Percentiles rank a stretch among this genome's conserved stretches.
Conservation (phyloP, 2,113 vertebrate genomes). For the Etheostoma spectabile region DNA sequence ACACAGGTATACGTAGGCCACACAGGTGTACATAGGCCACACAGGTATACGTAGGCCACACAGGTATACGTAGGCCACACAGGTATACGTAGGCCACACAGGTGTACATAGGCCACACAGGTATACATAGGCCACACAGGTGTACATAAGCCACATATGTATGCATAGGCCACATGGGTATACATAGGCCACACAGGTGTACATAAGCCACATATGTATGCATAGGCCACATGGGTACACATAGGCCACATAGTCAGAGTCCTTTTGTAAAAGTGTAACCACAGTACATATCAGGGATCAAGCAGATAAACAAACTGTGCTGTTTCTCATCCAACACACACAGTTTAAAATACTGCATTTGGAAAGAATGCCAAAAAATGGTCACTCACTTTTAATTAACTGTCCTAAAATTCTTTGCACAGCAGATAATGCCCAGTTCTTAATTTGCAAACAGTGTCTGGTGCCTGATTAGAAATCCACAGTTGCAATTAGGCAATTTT, state of each 20-base stretch:
- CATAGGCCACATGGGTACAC: no score
- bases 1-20: no score
- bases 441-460: constrained; percentile 62
- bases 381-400: constrained; percentile 72
- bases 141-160: no score
- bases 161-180: no score
- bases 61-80: no score
- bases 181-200: no score
- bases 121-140: no score
- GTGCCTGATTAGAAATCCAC: constrained; percentile 65
- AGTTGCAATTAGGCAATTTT: constrained; percentile 50
- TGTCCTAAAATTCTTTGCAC: constrained; percentile 61
- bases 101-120: no score
- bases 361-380: constrained; percentile 47
- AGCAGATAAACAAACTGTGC: constrained; percentile 33
- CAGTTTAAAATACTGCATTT: constrained; percentile 34
- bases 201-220: no score
- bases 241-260: background rate
- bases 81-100: no score
- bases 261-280: constrained; percentile 3
- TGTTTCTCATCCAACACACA: constrained; percentile 33
- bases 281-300: constrained; percentile 31
- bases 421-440: constrained; percentile 65
- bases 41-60: no score
- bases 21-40: no score